Base-by-base conservation (phyloP, 2,888 invertebrate genomes). In the Apamea epomidion region DNA sequence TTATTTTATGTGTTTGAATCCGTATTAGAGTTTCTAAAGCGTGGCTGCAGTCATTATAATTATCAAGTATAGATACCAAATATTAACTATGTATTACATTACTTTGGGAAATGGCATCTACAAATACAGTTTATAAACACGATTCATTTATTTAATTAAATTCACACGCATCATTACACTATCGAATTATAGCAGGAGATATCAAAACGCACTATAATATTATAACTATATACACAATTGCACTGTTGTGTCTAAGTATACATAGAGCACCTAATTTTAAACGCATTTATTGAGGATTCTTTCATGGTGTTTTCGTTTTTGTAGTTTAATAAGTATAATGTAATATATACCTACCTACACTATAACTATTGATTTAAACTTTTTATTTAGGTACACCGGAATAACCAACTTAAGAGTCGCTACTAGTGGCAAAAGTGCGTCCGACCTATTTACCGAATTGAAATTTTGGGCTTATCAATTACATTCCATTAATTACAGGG, bases 161-260 rank as follows among this genome's bases (percentile, higher is more conserved):
- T 84, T 86, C 84, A 90, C 85, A 82, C 88, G 81, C 78, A 86
- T 86, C 84, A 89, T 89, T 88, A 89, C 85, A 89, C 83, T 89
- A 87, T 85, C 80, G 80, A 88, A 90, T 87, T 86, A 88, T 74
- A 87, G 78, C 65, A 78, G 77, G 76, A 86, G 65, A 87, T 81
- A 85, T 87, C 88, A 87, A 81, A 86, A 90, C 76, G 73, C 84
- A 83, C 83, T 87, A 75, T 72, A 75, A 64, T 88, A 75, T 60
- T 88, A 89, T 73, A 90, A 90, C 84, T 93, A 93, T 93, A 90
- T 94, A 94, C 93, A 94, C 93, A 88, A 95, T 95, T 95, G 94
- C 94, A 95, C 94, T 89, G 89, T 90, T 91, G 90, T 91, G 91
- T 91, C 88, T 89, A 90, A 91, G 92, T 93, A 94, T 93, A 93